These are phyloP conservation scores for Drosophila cyrtoloma DNA, from an alignment of 2,888 invertebrate genomes.

Conservation along the genomic window DNA sequence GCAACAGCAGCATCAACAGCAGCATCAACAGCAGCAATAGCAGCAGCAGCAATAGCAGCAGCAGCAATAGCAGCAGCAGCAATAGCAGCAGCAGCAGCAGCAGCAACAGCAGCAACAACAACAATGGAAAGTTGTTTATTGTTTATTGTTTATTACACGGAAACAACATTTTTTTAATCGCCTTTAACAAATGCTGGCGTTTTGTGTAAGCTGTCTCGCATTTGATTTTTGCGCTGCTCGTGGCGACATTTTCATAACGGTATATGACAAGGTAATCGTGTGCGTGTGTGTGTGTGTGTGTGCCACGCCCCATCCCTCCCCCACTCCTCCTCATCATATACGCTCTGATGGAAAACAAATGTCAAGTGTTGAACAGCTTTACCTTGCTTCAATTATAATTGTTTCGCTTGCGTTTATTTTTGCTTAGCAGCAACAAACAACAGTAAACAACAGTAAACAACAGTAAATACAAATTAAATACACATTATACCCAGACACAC, in stretches of 20 bases:
- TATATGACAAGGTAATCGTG: constrained; percentile 43
- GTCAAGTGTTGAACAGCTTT: constrained; percentile 41
- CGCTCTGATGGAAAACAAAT: constrained; percentile 47
- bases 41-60: constrained; percentile 26
- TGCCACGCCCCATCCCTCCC: not conserved
- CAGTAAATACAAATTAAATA: constrained; percentile 44
- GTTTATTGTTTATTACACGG: constrained; percentile 75
- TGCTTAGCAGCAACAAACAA: constrained; percentile 33
- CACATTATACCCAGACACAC: constrained; percentile 37
- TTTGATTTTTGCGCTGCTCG: constrained; percentile 43
- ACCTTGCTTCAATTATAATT: constrained; percentile 38
- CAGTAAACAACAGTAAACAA: constrained; percentile 26
- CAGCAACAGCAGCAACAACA: constrained; percentile 33
- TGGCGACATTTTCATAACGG: constrained; percentile 53
- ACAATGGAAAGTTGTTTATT: constrained; percentile 66
- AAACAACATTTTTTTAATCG: constrained; percentile 60
- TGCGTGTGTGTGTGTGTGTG: not conserved
- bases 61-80: not conserved
- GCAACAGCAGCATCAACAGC: constrained; percentile 24
- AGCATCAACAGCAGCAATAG: constrained; percentile 7
- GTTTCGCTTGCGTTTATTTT: constrained; percentile 14
- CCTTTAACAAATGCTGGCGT: constrained; percentile 39
- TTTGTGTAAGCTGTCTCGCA: constrained; percentile 16
- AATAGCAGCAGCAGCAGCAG: constrained; percentile 21
- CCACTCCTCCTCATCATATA: not conserved